Evolutionary conservation across 2,797 vertebrate species (phyloP).

Genomic region (Australoheros facetus): DNA sequence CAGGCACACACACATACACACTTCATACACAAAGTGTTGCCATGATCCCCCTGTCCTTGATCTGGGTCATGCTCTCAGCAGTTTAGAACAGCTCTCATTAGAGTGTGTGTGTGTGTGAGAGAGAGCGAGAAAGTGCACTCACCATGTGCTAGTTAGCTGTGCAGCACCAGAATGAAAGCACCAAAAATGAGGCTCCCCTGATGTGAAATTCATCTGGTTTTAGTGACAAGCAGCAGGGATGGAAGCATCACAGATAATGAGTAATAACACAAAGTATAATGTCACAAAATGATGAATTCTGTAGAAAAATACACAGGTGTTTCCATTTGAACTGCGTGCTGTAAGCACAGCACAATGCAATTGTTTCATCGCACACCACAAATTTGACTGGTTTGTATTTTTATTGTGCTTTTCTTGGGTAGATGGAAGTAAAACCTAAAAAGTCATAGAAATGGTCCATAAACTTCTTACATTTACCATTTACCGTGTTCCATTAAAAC

Average conservation of each 20-base stretch:
- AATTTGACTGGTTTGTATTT: not conserved
- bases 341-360: conserved; percentile 7
- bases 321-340: not conserved
- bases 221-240: conserved; percentile 42
- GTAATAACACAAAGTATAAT: conserved; percentile 23
- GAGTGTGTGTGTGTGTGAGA: conserved; percentile 17
- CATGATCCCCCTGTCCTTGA: conserved; percentile 52
- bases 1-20: conserved; percentile 23
- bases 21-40: conserved; percentile 16
- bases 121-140: not conserved
- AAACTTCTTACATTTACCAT: conserved; percentile 38
- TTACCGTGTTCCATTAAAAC: conserved; percentile 43
- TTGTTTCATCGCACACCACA: not conserved
- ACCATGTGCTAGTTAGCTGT: conserved; percentile 22
- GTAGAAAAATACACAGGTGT: not conserved
- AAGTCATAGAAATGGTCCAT: conserved; percentile 38
- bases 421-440: conserved; percentile 20
- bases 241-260: conserved; percentile 4
- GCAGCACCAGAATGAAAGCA: conserved; percentile 35
- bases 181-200: conserved; percentile 42
- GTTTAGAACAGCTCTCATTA: conserved; percentile 50
- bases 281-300: conserved; percentile 8
- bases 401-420: not conserved
- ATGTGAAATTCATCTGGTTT: conserved; percentile 39
- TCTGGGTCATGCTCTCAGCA: conserved; percentile 61